A percentile compares a stretch with the other conserved stretches of the same genome.
These are phyloP conservation scores for Platyrinchus mystaceus DNA, from an alignment of 2,797 vertebrate species.

Conservation along the genomic window DNA sequence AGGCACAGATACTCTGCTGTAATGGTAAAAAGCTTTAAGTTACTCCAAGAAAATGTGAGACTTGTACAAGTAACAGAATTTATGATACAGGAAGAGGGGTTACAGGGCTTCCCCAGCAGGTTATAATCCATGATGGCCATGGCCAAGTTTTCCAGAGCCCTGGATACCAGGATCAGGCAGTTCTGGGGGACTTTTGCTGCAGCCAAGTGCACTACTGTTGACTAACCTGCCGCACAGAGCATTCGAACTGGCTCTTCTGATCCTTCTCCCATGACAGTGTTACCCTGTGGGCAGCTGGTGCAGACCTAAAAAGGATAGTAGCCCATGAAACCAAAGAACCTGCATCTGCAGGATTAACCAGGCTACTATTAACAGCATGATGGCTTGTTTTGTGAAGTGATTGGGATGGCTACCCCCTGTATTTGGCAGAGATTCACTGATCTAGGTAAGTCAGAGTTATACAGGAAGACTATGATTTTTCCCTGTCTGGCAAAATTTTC, in stretches of 20 bases:
- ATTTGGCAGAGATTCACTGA: background rate
- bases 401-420: background rate
- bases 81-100: background rate
- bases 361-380: background rate
- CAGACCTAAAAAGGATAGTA: background rate
- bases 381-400: background rate
- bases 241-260: background rate
- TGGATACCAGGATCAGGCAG: background rate
- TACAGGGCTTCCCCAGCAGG: background rate
- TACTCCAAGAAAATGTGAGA: background rate
- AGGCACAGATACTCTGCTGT: background rate
- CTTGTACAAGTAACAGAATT: background rate
- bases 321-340: background rate
- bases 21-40: background rate
- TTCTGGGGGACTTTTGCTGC: background rate
- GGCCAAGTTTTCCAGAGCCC: background rate
- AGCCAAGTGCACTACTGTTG: background rate
- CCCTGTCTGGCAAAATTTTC: background rate
- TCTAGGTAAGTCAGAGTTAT: background rate
- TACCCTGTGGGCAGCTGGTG: background rate
- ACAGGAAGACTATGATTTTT: background rate
- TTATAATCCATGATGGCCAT: fast-evolving
- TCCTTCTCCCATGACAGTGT: background rate
- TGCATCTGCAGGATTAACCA: background rate
- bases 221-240: background rate